A percentile compares a stretch with the other conserved stretches of the same genome.
phyloP scores from a whole-genome alignment of 2,888 invertebrate species.

The Pyrochroa serraticornis region DNA sequence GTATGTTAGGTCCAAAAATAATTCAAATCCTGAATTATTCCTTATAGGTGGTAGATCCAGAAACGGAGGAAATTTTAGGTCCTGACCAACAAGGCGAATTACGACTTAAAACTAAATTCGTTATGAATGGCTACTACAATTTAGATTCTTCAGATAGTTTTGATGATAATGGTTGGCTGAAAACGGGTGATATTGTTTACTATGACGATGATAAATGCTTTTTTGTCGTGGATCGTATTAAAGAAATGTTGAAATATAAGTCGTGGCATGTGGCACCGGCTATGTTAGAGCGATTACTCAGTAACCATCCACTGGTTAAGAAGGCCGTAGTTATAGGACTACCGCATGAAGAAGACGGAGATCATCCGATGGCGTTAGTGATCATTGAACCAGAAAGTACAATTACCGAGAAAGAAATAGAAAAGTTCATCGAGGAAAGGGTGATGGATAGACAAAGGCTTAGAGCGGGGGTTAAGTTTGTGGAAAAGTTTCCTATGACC shows the following conservation, averaged over 20 bases:
- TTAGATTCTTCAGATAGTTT: constrained; percentile 57
- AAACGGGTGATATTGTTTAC: constrained; percentile 62
- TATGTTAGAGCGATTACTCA: constrained; percentile 45
- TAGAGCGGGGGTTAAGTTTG: constrained; percentile 50
- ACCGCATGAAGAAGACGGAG: constrained; percentile 50
- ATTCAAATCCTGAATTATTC: too few species aligned
- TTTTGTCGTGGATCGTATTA: constrained; percentile 61
- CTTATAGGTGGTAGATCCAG: constrained; percentile 42
- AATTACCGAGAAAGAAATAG: constrained; percentile 42
- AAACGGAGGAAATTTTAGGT: constrained; percentile 42
- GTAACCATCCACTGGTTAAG: constrained; percentile 48
- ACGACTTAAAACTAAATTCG: constrained; percentile 56
- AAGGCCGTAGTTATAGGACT: constrained; percentile 47
- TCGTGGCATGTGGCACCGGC: constrained; percentile 59
- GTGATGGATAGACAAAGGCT: constrained; percentile 48
- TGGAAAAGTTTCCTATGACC: constrained; percentile 46
- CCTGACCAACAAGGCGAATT: constrained; percentile 62
- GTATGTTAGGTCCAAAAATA: constrained; percentile 10
- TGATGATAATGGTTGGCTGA: constrained; percentile 60
- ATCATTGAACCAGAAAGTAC: constrained; percentile 29
- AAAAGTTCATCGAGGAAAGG: constrained; percentile 42
- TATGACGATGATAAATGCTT: constrained; percentile 61
- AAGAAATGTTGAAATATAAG: constrained; percentile 61
- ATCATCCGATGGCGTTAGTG: constrained; percentile 48
- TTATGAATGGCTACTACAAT: constrained; percentile 60